phyloP scores from a whole-genome alignment of 2,797 vertebrate genomes.

The Balearica regulorum region DNA sequence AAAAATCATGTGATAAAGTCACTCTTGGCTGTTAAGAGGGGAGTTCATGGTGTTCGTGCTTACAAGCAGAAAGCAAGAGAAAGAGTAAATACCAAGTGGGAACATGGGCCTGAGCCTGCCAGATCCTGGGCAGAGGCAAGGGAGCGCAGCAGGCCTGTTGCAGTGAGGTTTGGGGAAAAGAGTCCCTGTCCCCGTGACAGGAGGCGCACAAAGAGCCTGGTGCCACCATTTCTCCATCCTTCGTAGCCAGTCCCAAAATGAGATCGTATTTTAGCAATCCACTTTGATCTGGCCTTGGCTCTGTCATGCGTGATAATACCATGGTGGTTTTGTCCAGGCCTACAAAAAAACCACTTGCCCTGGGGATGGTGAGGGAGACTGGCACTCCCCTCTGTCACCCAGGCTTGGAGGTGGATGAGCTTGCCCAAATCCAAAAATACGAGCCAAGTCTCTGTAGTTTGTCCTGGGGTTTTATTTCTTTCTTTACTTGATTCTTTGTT shows the following conservation, averaged over 20 bases:
- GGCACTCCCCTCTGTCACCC: background rate
- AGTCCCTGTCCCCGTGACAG: fast-evolving
- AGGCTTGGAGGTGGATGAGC: background rate
- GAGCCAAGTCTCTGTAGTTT: background rate
- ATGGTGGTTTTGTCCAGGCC: background rate
- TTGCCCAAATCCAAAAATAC: background rate
- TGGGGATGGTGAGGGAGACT: background rate
- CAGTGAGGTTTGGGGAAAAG: background rate
- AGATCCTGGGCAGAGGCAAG: background rate
- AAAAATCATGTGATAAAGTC: background rate
- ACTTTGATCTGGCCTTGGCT: background rate
- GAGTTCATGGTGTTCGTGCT: background rate
- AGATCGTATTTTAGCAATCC: background rate
- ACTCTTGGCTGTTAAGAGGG: background rate
- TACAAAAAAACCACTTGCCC: background rate
- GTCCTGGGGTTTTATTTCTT: background rate
- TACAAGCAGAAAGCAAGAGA: background rate
- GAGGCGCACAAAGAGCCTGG: background rate
- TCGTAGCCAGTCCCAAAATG: background rate
- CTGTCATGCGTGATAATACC: fast-evolving
- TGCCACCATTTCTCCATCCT: background rate
- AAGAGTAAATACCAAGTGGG: background rate
- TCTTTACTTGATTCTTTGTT: constrained; percentile 24
- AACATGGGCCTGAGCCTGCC: background rate
- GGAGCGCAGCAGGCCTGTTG: background rate